Conservation (phyloP, 2,113 vertebrate species). For the Peucedramus taeniatus region DNA sequence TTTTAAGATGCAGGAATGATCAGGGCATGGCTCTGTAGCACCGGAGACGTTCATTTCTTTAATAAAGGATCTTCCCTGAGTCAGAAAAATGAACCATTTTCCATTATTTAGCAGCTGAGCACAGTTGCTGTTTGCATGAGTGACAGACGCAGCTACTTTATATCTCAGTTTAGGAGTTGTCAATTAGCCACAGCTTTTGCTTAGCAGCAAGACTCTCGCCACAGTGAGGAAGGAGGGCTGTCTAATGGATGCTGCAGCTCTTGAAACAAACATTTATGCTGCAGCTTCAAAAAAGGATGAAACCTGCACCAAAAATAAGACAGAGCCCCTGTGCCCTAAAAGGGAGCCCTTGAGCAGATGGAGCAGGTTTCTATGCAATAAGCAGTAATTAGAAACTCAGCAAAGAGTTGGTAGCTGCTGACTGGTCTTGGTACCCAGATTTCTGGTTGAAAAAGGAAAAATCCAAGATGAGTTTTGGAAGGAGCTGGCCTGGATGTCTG, state of each 20-base stretch:
- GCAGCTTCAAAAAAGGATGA: neutral
- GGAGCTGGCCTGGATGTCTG: neutral
- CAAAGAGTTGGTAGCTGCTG: neutral
- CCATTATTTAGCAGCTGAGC: conserved; percentile 11
- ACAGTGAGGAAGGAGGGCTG: neutral
- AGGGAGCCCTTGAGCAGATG: conserved; percentile 15
- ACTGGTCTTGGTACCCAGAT: neutral
- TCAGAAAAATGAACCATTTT: neutral
- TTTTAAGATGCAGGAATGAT: conserved; percentile 12
- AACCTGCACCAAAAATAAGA: neutral
- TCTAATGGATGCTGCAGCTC: neutral
- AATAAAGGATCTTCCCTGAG: neutral
- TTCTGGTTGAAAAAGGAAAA: neutral
- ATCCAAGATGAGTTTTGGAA: neutral
- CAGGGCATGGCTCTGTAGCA: neutral
- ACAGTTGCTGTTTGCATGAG: neutral
- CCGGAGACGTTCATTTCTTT: neutral
- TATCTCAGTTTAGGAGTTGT: neutral
- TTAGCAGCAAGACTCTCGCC: neutral
- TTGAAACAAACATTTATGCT: neutral
- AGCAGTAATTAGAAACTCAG: neutral
- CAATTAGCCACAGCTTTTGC: conserved; percentile 1
- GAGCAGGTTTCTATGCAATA: conserved; percentile 3
- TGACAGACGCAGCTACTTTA: neutral
- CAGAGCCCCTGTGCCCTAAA: neutral